A percentile compares a stretch with the other conserved stretches of the same genome.
Evolutionary conservation across 2,797 vertebrate species (phyloP).

Genomic region (Myotis planiceps): DNA sequence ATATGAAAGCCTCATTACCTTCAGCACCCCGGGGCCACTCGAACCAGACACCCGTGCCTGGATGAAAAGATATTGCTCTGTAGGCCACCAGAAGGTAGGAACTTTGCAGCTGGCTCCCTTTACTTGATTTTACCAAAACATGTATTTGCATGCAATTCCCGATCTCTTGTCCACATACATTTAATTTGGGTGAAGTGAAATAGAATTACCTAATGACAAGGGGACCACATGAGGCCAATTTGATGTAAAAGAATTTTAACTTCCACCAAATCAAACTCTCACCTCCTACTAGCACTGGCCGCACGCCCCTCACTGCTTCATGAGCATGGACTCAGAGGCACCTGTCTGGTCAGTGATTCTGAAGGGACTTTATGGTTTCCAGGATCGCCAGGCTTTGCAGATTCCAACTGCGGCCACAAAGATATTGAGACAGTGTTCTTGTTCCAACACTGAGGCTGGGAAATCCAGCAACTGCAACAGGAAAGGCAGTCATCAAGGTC

Average conservation of each 20-base stretch:
- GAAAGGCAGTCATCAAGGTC: constrained; percentile 35
- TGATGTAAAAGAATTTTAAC: neutral
- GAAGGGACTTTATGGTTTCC: neutral
- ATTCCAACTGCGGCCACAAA: neutral
- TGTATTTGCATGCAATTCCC: neutral
- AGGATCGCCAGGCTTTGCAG: neutral
- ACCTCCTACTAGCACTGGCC: neutral
- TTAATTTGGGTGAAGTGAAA: neutral
- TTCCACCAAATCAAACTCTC: neutral
- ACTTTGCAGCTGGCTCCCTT: neutral
- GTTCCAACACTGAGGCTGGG: neutral
- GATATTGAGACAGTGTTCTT: neutral
- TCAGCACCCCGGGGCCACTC: neutral
- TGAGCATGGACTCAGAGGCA: neutral
- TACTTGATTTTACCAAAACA: neutral
- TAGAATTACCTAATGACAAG: neutral
- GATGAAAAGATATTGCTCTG: neutral
- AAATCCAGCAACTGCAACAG: neutral
- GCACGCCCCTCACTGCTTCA: neutral
- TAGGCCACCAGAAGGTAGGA: neutral
- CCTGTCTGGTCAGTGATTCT: neutral
- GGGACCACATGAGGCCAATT: neutral
- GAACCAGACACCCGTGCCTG: neutral
- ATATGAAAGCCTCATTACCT: constrained; percentile 47
- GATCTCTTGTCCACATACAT: neutral